Base-by-base conservation (phyloP, 2,797 vertebrate species). In the Eidolon dupreanum region DNA sequence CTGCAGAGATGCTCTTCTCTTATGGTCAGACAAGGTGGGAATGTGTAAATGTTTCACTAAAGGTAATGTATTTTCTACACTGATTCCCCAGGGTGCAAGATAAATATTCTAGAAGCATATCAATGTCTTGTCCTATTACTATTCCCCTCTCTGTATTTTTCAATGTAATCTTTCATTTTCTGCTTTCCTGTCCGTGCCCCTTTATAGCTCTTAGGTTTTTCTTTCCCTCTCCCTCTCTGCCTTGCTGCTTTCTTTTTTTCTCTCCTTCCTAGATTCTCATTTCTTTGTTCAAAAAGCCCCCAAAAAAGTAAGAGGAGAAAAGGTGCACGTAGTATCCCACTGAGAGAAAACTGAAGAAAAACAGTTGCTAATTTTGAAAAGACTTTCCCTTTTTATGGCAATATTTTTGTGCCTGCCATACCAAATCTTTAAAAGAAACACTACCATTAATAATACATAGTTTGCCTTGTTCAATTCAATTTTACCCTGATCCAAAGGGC, bases 391-490 rank as follows among this genome's bases (percentile, higher is more conserved):
- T 96, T 95, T 84, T 49, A 61, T 79, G 94, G 95, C 81, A 74
- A 87, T 95, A 91, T 94, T 98, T 98, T 93, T 96, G 86, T 78
- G 83, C n/a, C 43, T 95, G 93, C 86, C 93, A 2, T 93, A 97
- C 88, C 84, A 93, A 97, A 96, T 97, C 97, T 97, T 97, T 96
- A 96, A 96, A 98, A 95, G 96, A 97, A 96, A 98, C n/a, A 84
- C 88, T 73, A 53, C 73, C 93, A 98, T 98, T 98, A 98, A 98
- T 98, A 98, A 98, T 97, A 98, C 97, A 98, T 97, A 75, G 51
- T 89, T 97, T 90, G 77, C 90, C 97, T 96, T 98, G 96, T 97
- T 97, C 91, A 20, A 46, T 97, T 96, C 97, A 92, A 95, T 98
- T 97, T 97, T 87, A 90, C 73, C 96, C 85, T 36, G 87, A 96